Percentiles rank a stretch among this genome's conserved stretches.
Evolutionary conservation across 2,797 vertebrate species (phyloP).

Genomic region (Pyrocephalus nanus): DNA sequence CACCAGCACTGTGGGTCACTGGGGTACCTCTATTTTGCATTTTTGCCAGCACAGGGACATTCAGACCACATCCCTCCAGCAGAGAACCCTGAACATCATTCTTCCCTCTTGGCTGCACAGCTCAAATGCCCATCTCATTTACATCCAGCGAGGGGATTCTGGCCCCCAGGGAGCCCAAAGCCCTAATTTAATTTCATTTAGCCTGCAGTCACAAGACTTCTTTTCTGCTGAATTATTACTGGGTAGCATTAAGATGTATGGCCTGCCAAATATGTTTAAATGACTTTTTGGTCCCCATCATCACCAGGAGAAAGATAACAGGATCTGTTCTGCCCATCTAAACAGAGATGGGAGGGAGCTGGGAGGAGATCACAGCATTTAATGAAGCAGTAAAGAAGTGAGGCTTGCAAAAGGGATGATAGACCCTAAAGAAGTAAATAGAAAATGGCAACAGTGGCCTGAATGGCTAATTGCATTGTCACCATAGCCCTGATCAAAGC

Average conservation of each 20-base stretch:
- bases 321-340: background rate
- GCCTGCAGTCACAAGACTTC: background rate
- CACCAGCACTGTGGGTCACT: background rate
- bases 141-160: background rate
- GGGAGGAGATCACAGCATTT: background rate
- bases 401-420: background rate
- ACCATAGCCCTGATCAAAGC: background rate
- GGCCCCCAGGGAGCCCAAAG: background rate
- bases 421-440: background rate
- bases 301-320: background rate
- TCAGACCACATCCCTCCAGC: background rate
- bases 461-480: background rate
- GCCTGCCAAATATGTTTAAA: constrained; percentile 40
- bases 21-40: background rate
- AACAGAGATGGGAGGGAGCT: constrained; percentile 3
- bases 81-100: background rate
- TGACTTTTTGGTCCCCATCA: constrained; percentile 29
- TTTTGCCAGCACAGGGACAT: background rate
- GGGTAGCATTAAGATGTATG: constrained; percentile 18
- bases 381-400: background rate
- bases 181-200: constrained; percentile 20
- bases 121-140: background rate
- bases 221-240: background rate
- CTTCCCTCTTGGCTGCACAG: background rate
- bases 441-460: background rate